These are phyloP conservation scores for Ornithorhynchus anatinus DNA, from an alignment of 2,113 vertebrate genomes.

Conservation along the genomic window DNA sequence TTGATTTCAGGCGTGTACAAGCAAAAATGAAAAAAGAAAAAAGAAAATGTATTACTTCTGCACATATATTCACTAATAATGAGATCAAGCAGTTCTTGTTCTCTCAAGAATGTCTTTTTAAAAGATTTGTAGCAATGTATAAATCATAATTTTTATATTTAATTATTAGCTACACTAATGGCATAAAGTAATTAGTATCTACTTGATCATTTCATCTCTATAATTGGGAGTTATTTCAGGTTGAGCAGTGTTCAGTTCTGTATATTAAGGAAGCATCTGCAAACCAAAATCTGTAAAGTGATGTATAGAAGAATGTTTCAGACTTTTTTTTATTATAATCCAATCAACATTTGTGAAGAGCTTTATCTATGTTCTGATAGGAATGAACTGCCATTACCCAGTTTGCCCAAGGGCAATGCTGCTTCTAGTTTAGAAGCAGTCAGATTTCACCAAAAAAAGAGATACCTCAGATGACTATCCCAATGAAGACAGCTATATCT, in stretches of 20 bases:
- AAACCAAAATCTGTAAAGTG: constrained; percentile 16
- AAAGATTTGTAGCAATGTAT: constrained; percentile 74
- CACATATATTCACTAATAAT: constrained; percentile 33
- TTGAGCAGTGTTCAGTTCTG: not conserved
- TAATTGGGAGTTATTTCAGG: constrained; percentile 26
- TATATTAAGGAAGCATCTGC: constrained; percentile 9
- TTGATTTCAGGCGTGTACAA: constrained; percentile 39
- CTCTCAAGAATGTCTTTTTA: constrained; percentile 65
- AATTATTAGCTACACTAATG: constrained; percentile 68
- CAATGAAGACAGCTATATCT: constrained; percentile 21
- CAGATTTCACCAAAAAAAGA: constrained; percentile 35
- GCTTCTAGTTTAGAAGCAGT: constrained; percentile 57
- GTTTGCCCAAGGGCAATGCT: constrained; percentile 42
- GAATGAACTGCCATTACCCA: constrained; percentile 31
- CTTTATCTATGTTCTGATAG: constrained; percentile 60
- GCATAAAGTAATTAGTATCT: constrained; percentile 60
- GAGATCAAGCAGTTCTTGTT: constrained; percentile 64
- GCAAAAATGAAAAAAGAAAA: constrained; percentile 34
- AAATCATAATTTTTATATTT: constrained; percentile 79
- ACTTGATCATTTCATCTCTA: constrained; percentile 41
- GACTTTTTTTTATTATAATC: constrained; percentile 31
- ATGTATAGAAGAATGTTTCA: not conserved
- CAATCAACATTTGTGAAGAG: constrained; percentile 47
- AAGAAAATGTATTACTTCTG: constrained; percentile 51
- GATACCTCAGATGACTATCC: constrained; percentile 45